Percentiles rank a stretch among this genome's conserved stretches.
Conservation (phyloP, 2,113 vertebrate genomes). For the Callipepla squamata region DNA sequence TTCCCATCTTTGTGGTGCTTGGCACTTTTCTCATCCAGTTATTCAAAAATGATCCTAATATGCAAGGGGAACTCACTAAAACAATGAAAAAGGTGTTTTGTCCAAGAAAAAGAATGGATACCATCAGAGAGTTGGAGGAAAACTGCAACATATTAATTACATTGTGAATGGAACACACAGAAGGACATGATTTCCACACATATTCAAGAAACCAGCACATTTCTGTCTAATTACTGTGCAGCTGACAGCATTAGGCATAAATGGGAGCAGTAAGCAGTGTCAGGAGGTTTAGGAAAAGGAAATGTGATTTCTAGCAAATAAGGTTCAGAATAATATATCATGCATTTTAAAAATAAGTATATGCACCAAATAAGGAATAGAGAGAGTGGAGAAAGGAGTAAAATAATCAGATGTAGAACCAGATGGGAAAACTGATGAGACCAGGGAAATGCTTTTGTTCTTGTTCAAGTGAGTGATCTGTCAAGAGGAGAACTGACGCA, state of each 20-base stretch:
- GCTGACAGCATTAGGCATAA: not conserved
- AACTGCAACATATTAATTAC: not conserved
- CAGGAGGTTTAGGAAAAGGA: conserved; percentile 3
- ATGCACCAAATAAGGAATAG: not conserved
- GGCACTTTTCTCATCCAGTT: conserved; percentile 31
- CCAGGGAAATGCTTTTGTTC: not conserved
- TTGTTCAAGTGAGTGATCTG: not conserved
- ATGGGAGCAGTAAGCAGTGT: not conserved
- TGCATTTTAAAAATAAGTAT: not conserved
- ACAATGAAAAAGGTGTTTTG: not conserved
- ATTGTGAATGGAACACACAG: not conserved
- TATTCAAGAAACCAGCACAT: not conserved
- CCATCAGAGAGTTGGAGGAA: not conserved
- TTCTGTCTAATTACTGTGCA: not conserved
- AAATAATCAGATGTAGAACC: not conserved
- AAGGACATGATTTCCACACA: not conserved
- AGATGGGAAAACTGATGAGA: not conserved
- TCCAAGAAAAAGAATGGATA: not conserved
- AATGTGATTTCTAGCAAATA: not conserved
- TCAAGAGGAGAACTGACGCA: not conserved
- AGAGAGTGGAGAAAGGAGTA: not conserved
- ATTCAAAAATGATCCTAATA: not conserved
- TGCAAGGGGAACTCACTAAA: not conserved
- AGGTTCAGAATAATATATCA: not conserved
- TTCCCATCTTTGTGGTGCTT: conserved; percentile 53